Evolutionary conservation across 2,888 invertebrate genomes (phyloP), one percentile per base, ranked within the genome.

Genomic region (Antheraea assamensis): DNA sequence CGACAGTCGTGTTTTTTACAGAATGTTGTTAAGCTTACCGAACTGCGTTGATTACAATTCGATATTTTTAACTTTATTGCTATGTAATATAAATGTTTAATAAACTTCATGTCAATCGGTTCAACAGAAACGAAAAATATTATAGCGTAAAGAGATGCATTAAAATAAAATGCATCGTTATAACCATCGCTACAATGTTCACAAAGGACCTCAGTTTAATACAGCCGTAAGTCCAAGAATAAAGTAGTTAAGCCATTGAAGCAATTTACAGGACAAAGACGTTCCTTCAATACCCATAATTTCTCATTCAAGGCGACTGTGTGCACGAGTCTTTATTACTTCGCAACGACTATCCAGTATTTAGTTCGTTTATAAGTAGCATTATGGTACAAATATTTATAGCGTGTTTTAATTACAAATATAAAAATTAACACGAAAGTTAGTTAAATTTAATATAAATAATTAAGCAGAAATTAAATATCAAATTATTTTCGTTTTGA

Each of bases 191-290:
- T 24, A 24, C 61, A 30, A 30, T 64, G 61, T 64, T 64, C 61
- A 7, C 17, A 30, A 27, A 30, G 24, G 24, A 24, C 2, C 58
- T 58, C 58, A 58, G 15, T 21, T 68, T 35, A 68, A 68, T 68
- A 68, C n/a, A 35, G 35, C 35, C 13, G 31, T 35, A 75, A 77
- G 70, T 74, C 71, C 61, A 58, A 75, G 72, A 74, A 73, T 64
- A 64, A 74, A 76, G 75, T 74, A 75, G 75, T 68, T 68, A 68
- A 68, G 68, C 68, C 68, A n/a, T 31, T 81, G 76, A 76, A 73
- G 55, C 71, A 70, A 74, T 76, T 71, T 78, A 75, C 76, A 71
- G 68, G 35, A 68, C 68, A 68, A 68, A 68, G 68, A n/a, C 71
- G 72, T 68, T 73, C 47, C 75, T 72, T 74, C 74, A 77, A 78